These are phyloP conservation scores for Vulpes lagopus DNA, from an alignment of 2,113 vertebrate genomes.

Conservation along the genomic window DNA sequence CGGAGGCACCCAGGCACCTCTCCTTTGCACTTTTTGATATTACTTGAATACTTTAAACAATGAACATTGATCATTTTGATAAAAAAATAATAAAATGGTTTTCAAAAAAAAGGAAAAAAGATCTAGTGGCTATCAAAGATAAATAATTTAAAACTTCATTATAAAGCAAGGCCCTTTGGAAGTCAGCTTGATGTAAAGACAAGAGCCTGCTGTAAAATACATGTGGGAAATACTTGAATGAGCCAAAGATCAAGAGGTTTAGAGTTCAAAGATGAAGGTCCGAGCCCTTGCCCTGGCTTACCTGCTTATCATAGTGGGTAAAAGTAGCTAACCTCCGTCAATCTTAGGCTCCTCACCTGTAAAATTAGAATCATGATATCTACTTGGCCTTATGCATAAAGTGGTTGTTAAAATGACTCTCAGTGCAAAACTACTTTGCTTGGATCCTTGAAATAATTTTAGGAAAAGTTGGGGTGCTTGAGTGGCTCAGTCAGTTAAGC, in stretches of 20 bases:
- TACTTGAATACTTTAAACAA: neutral
- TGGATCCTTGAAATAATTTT: neutral
- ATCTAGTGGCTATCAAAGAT: neutral
- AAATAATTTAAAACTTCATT: neutral
- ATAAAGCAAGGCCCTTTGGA: neutral
- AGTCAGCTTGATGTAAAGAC: neutral
- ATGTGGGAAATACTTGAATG: neutral
- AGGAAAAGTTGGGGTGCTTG: neutral
- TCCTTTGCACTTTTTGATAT: neutral
- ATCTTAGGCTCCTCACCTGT: neutral
- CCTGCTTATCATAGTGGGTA: neutral
- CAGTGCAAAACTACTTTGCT: neutral
- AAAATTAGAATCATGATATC: neutral
- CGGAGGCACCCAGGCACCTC: neutral
- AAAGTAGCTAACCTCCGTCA: neutral
- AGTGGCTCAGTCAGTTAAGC: neutral
- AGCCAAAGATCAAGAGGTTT: neutral
- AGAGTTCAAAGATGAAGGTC: rapidly evolving
- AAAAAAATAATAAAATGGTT: neutral
- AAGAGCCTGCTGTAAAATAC: neutral
- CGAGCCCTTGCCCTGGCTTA: neutral
- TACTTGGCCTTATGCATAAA: neutral
- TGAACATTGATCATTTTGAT: neutral
- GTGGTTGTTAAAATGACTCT: neutral
- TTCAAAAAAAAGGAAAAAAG: neutral